Conservation (phyloP, 2,888 invertebrate genomes). For the Liopterus haemorrhoidalis region DNA sequence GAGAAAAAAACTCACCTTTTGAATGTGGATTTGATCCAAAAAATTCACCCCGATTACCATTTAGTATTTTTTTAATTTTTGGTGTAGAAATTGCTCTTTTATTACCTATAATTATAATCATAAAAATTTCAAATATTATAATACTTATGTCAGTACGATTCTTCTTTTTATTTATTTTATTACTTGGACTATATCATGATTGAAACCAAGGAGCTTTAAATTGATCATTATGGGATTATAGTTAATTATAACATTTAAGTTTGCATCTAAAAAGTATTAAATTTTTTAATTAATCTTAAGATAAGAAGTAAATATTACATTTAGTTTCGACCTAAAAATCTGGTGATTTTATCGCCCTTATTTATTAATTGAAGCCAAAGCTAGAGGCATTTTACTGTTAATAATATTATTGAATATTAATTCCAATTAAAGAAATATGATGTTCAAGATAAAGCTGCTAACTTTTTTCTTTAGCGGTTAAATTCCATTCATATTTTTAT, state of each 20-base stretch:
- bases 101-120: slow-evolving; percentile 49
- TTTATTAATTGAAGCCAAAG: slow-evolving; percentile 46
- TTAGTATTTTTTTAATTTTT: slow-evolving; percentile 64
- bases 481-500: slow-evolving; percentile 50
- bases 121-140: slow-evolving; percentile 37
- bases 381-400: slow-evolving; percentile 64
- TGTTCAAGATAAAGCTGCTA: slow-evolving; percentile 55
- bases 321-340: slow-evolving; percentile 52
- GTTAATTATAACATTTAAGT: slow-evolving; percentile 48
- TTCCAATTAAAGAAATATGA: slow-evolving; percentile 58
- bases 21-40: slow-evolving; percentile 54
- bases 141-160: slow-evolving; percentile 35
- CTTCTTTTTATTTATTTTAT: slow-evolving; percentile 48
- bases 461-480: slow-evolving; percentile 53
- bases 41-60: slow-evolving; percentile 46
- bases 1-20: slow-evolving; percentile 57
- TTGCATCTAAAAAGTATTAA: slow-evolving; percentile 49
- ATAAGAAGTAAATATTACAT: slow-evolving; percentile 47
- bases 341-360: slow-evolving; percentile 45
- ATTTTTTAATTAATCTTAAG: slow-evolving; percentile 40
- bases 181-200: slow-evolving; percentile 48
- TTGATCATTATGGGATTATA: slow-evolving; percentile 47
- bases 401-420: slow-evolving; percentile 52
- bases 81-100: slow-evolving; percentile 61
- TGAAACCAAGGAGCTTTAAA: slow-evolving; percentile 56